Base-by-base conservation (phyloP, 2,113 vertebrate genomes). In the Seriola dumerili region DNA sequence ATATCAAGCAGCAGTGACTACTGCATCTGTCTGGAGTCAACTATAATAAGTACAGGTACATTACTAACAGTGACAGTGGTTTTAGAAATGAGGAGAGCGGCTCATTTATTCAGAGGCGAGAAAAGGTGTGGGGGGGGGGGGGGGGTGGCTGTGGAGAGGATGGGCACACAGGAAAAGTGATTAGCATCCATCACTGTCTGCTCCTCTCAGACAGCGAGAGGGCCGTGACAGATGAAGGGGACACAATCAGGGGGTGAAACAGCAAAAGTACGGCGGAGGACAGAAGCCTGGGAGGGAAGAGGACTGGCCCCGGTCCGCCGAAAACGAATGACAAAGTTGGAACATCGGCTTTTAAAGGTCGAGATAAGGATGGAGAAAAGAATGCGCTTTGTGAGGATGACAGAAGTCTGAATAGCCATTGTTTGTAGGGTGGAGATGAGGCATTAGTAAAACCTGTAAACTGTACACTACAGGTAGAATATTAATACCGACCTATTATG, bases 151-250 rank as follows among this genome's bases (percentile, higher is more conserved):
- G 55, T 4, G 80, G 78, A 70, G 34, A 66, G 76, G 80, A 74
- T 29, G 78, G 78, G 81, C 69, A 79, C 71, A 59, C 36, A 11
- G 84, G 29, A 62, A 83, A 83, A 91, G 90, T 91, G 90, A 93
- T 95, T 89, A 92, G 79, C 89, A 94, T 94, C 93, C 91, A 89
- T 94, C 93, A 91, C 68, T 86, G 89, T 70, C 85, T 81, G 44
- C n/a, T 92, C 72, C 83, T 87, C 78, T 80, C 66, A 55, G 81
- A 88, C 81, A 76, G 85, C 36, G 21, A 79, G 77, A 57, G 81
- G 76, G 72, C 62, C 61, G 65, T 86, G 94, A 92, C 86, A 80
- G 80, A 93, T 89, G 91, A 91, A 84, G 73, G 57, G 68, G 70
- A 63, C 65, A 84, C 72, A 83, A 82, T 93, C 82, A 81, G 84